Base-by-base conservation (phyloP, 2,888 invertebrate species). In the Strigamia transsilvanica region DNA sequence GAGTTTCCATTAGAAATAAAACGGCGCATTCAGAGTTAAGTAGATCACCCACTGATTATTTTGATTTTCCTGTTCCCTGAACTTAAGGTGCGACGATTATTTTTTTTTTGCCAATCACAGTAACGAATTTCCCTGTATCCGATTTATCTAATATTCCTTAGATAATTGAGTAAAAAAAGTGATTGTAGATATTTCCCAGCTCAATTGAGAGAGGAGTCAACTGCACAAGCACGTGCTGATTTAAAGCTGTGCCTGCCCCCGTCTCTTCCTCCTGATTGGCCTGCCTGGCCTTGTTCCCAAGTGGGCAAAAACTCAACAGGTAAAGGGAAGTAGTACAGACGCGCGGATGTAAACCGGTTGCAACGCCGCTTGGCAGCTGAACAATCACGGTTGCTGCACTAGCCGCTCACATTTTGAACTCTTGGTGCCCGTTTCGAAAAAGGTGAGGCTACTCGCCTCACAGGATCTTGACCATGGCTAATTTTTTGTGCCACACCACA, bases 251-350 rank as follows among this genome's bases (percentile, higher is more conserved):
- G 73, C 73, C 15, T 73, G 73, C 73, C 73, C 61, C 56, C n/a
- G 73, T 73, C 73, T 73, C 73, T 73, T 73, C 73, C 73, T 73
- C 32, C 73, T 73, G 73, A 73, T 73, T 73, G 73, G 73, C 73
- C 73, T 27, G 32, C 27, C 73, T 73, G 73, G 73, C 73, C 73
- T 73, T 73, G 73, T 73, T 73, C 73, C 73, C 73, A 73, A 73
- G 73, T 73, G 73, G 73, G 73, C 73, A 73, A 73, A 73, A 73
- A 73, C 73, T 73, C 73, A 73, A 73, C 73, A 73, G 73, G 73
- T 73, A 73, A 27, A 73, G 73, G 73, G 73, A 73, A 73, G 73
- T 73, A 73, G 73, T 73, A 73, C 73, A 73, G 73, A 32, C 73
- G 73, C 73, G 73, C 73, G 32, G 73, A 73, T 73, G 73, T 23